Conservation (phyloP, 2,797 vertebrate species). For the Scolopax rusticola region DNA sequence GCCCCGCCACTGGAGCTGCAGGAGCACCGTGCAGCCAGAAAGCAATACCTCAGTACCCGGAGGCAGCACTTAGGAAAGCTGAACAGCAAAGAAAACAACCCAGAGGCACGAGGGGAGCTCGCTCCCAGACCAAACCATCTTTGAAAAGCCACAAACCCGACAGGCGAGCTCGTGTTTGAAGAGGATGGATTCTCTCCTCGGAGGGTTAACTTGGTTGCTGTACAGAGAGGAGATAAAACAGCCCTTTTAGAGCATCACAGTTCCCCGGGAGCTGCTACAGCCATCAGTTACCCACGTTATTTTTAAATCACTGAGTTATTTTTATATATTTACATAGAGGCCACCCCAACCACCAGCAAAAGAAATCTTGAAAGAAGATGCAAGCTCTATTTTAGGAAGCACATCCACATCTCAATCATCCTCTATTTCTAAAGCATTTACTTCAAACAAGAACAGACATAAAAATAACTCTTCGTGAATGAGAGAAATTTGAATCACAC, state of each 20-base stretch:
- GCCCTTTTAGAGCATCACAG: not conserved
- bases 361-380: not conserved
- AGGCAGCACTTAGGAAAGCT: not conserved
- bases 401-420: not conserved
- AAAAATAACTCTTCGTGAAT: conserved; percentile 20
- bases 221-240: not conserved
- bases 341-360: not conserved
- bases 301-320: not conserved
- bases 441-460: not conserved
- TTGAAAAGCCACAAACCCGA: not conserved
- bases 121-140: not conserved
- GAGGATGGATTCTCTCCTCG: fast-evolving
- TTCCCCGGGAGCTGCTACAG: not conserved
- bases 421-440: not conserved
- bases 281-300: not conserved
- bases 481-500: not conserved
- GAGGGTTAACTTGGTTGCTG: not conserved
- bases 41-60: not conserved
- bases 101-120: not conserved
- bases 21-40: not conserved
- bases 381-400: not conserved
- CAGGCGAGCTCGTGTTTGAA: not conserved
- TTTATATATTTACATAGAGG: not conserved
- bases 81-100: not conserved
- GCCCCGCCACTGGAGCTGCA: not conserved